These are phyloP conservation scores for Euthynnus affinis DNA, from an alignment of 2,797 vertebrate genomes.

Conservation along the genomic window DNA sequence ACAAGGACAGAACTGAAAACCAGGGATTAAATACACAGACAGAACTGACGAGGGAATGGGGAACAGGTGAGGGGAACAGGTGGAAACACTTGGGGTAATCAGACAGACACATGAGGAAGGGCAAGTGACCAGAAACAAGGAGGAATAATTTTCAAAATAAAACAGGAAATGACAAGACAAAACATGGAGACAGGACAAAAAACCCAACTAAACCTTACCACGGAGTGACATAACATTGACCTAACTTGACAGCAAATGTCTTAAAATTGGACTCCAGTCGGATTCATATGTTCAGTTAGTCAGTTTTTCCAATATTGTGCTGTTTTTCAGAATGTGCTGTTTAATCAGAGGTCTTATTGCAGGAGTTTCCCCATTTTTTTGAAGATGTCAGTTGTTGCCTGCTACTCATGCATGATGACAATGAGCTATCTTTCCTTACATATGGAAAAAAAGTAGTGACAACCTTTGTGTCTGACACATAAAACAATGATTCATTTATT, in stretches of 20 bases:
- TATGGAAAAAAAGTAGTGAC: not conserved
- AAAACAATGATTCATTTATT: not conserved
- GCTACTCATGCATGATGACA: not conserved
- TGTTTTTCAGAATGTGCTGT: not conserved
- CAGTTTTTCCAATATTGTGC: not conserved
- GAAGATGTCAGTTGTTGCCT: not conserved
- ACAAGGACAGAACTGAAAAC: too few species aligned
- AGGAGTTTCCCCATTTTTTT: not conserved
- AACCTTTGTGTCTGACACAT: not conserved
- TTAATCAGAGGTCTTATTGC: conserved; percentile 3
- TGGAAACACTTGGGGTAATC: too few species aligned
- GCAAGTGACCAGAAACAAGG: too few species aligned
- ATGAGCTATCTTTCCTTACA: not conserved
- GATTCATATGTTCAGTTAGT: not conserved
- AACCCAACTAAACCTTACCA: too few species aligned
- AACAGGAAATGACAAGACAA: too few species aligned
- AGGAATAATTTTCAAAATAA: too few species aligned
- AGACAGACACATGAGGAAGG: too few species aligned
- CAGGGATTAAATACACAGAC: too few species aligned
- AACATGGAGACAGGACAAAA: too few species aligned
- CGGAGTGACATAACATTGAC: not conserved
- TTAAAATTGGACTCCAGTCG: too few species aligned
- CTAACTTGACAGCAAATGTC: not conserved
- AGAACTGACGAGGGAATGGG: too few species aligned
- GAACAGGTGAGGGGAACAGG: too few species aligned